A percentile compares a stretch with the other conserved stretches of the same genome.
phyloP scores from a whole-genome alignment of 2,113 vertebrate species.

The Protobothrops mucrosquamatus region DNA sequence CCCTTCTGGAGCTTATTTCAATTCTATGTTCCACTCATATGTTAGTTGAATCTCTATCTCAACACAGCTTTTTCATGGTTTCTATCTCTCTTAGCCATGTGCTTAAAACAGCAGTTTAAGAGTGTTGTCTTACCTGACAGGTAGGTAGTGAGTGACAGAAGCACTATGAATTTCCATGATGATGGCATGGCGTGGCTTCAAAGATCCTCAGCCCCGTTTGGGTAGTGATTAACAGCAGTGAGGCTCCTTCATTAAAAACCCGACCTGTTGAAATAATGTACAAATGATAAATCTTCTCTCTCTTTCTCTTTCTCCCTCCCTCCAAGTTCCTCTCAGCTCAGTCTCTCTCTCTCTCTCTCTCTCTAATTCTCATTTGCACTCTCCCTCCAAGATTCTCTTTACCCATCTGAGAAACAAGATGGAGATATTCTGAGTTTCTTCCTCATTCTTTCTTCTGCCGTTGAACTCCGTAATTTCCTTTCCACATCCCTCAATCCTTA shows the following conservation, averaged over 20 bases:
- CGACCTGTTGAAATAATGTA: constrained; percentile 71
- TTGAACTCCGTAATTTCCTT: background rate
- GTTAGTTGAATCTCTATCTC: background rate
- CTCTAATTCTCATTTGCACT: background rate
- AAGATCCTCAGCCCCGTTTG: constrained; percentile 69
- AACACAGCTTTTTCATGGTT: background rate
- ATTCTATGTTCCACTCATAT: background rate
- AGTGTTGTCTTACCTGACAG: constrained; percentile 84
- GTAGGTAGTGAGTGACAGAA: constrained; percentile 84
- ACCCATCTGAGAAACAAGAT: background rate
- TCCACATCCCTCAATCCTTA: background rate
- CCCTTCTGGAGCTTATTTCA: background rate
- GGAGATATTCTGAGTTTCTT: background rate
- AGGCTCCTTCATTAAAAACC: constrained; percentile 85
- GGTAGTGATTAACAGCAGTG: constrained; percentile 71
- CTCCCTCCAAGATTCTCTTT: background rate
- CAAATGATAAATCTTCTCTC: constrained; percentile 40
- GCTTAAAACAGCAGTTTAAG: background rate
- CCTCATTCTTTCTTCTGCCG: background rate
- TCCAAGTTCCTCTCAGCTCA: background rate
- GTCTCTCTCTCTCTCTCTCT: background rate
- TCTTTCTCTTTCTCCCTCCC: background rate
- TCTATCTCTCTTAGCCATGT: background rate
- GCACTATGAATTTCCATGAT: constrained; percentile 88
- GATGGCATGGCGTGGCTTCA: constrained; percentile 83